These are phyloP conservation scores for Ophiothrix spiculata DNA, from an alignment of 35 echinoderm and acorn worm species.

Conservation along the genomic window DNA sequence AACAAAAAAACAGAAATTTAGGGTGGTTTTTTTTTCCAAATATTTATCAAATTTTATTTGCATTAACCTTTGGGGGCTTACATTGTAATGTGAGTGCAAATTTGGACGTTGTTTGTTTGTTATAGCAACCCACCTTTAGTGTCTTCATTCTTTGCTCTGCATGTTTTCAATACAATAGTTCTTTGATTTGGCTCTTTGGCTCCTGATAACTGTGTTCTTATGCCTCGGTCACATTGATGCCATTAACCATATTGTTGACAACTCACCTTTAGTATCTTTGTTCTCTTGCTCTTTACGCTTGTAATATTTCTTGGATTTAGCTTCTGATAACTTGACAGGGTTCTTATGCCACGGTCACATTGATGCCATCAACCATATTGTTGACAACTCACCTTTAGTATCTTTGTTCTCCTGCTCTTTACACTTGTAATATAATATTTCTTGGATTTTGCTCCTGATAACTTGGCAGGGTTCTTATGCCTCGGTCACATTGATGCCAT, in stretches of 20 bases:
- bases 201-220: not conserved
- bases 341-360: not conserved
- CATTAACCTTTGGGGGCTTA: not conserved
- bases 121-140: slow-evolving; percentile 70
- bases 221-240: not conserved
- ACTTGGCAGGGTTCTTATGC: no score
- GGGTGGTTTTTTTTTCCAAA: no score
- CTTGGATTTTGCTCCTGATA: no score
- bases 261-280: slow-evolving; percentile 83
- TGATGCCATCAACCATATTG: not conserved
- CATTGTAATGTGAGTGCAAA: not conserved
- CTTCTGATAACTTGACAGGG: not conserved
- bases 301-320: not conserved
- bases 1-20: no score
- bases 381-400: no score
- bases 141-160: slow-evolving; percentile 69
- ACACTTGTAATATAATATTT: no score
- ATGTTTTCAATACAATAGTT: slow-evolving; percentile 11
- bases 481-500: no score
- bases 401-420: no score
- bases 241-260: not conserved
- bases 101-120: not conserved
- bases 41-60: no score
- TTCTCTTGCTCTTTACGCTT: slow-evolving; percentile 66
- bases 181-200: not conserved